Base-by-base conservation (phyloP, 2,797 vertebrate genomes). In the Channa striata region DNA sequence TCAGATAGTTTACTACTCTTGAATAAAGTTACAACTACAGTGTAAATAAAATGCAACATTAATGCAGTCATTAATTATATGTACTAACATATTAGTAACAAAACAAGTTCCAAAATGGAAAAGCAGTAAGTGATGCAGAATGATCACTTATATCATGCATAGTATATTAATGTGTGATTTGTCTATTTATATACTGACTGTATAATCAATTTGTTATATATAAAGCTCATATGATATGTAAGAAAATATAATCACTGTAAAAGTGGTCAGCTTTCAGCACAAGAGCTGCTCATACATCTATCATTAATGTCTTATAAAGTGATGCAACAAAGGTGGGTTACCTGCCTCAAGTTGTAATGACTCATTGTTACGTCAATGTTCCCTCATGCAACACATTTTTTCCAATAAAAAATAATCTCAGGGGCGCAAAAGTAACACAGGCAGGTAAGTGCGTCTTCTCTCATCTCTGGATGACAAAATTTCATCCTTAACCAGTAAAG, bases 351-450 rank as follows among this genome's bases (percentile, higher is more conserved):
- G 44, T 0, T 53, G 13, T 42, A 33, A 19, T 40, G 2, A 63
- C 33, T 64, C 57, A 54, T 13, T 30, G 17, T 11, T 11, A 6
- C 25, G 17, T 30, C 17, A 50, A 10, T n/a, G 17, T 23, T n/a
- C 6, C 20, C 4, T 49, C 12, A 30, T 42, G 8, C 42, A 21
- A 11, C 10, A 21, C 21, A 37, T 50, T 20, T 21, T 19, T 20
- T 2, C 25, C 4, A 21, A 1, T n/a, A 59, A 58, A 64, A 2
- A 14, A 5, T 42, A 33, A 3, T 12, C 14, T 37, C 25, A 30
- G 25, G n/a, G 33, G 1, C 0, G 37, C 19, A 39, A 51, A 57
- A 58, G 46, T 21, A 69, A 70, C 49, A 39, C 61, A 66, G 6
- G 20, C 36, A 6, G 8, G 10, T 9, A 57, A 34, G 48, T 58